Evolutionary conservation across 2,888 invertebrate species (phyloP), one percentile per base, ranked within the genome.

Genomic region (Julus scanicus): DNA sequence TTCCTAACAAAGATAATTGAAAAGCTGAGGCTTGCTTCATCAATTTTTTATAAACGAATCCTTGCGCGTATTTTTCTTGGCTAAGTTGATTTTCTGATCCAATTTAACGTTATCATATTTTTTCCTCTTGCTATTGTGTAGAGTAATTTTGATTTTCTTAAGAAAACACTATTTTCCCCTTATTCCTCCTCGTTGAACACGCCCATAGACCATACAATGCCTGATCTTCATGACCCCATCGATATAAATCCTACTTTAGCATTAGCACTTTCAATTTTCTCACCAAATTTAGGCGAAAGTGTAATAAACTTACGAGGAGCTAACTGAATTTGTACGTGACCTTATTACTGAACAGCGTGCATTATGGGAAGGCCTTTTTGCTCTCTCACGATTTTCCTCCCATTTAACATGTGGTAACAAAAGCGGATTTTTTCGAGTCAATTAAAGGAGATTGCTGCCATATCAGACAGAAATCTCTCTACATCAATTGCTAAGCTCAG

Each of bases 321-420:
- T 71, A 71, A 71, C 29, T 71, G 71, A 71, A 71, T 71, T 71
- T 71, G 71, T 71, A 71, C 71, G 71, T 71, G 71, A 71, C 71
- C 71, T 29, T 71, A 71, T 71, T 71, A 71, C 20, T 29, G 71
- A 71, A 71, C 71, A 71, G 71, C 29, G 71, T 71, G 17, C 9
- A 9, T 71, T n/a, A 29, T 71, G 20, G 71, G 71, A 20, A 29
- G 20, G 20, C 11, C 71, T 29, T 71, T 71, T 71, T 8, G 17
- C 11, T 53, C 71, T 71, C 20, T 71, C 71, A 29, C 63, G 6
- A n/a, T 63, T 63, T 63, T 63, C 63, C n/a, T 63, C 2, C 71
- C 71, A 29, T 71, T 71, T 71, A 71, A 71, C 71, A 71, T 9
- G 71, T 71, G 71, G 71, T 6, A 71, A 71, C 20, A 71, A 71